A percentile compares a stretch with the other conserved stretches of the same genome.
Conservation (phyloP, 2,888 invertebrate species). For the Drosophila macrospina region DNA sequence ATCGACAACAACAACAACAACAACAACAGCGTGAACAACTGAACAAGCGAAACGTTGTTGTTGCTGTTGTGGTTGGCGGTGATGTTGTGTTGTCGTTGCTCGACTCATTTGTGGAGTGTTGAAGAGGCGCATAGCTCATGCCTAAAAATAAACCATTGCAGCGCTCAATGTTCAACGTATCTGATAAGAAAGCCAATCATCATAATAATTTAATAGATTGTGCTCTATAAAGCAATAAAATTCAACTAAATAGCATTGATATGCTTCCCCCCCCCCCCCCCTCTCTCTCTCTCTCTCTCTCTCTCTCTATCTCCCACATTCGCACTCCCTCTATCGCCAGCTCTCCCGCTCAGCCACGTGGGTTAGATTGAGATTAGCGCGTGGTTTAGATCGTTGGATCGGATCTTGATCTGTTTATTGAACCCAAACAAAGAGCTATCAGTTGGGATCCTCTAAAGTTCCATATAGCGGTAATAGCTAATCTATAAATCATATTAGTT, state of each 20-base stretch:
- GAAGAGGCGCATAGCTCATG: constrained; percentile 64
- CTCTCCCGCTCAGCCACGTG: not conserved
- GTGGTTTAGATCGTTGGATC: constrained; percentile 15
- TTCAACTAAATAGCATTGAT: constrained; percentile 32
- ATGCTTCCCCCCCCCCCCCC: constrained; percentile 1
- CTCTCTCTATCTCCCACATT: too few species aligned
- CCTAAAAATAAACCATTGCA: constrained; percentile 73
- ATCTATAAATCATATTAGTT: not conserved
- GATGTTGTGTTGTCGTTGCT: constrained; percentile 19
- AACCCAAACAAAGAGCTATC: constrained; percentile 12
- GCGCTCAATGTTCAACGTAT: constrained; percentile 52
- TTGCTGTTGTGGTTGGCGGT: constrained; percentile 10
- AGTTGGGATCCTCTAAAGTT: not conserved
- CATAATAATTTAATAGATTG: constrained; percentile 77
- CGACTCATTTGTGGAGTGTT: constrained; percentile 27
- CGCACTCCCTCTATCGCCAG: not conserved
- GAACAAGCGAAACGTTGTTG: constrained; percentile 8
- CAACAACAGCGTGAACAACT: constrained; percentile 11
- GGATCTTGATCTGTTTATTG: constrained; percentile 28
- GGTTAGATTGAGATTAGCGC: constrained; percentile 18
- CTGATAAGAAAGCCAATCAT: constrained; percentile 71
- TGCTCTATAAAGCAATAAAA: constrained; percentile 68
- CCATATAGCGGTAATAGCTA: not conserved
- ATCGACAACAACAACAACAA: constrained; percentile 25
- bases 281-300: not conserved